These are phyloP conservation scores for Sebastes trivittatus DNA, from an alignment of 2,797 vertebrate species.

Conservation along the genomic window DNA sequence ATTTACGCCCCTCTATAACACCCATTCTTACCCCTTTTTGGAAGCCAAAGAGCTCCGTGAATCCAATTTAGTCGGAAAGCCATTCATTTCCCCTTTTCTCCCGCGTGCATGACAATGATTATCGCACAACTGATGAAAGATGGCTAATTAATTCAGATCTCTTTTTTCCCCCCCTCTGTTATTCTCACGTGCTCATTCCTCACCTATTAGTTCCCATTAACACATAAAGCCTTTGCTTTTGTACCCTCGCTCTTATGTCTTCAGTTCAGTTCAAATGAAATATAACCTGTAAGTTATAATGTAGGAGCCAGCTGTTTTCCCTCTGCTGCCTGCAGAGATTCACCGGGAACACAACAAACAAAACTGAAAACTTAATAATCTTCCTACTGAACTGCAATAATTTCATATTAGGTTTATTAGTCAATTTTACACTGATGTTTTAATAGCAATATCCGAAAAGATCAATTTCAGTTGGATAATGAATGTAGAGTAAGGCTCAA, in stretches of 20 bases:
- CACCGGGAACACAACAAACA: not conserved
- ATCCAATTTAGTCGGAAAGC: slow-evolving; percentile 33
- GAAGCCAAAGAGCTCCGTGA: not conserved
- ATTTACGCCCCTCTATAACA: slow-evolving; percentile 33
- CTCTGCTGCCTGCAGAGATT: not conserved
- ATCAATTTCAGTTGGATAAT: slow-evolving; percentile 4
- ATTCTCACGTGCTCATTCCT: slow-evolving; percentile 11
- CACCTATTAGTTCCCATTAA: slow-evolving; percentile 30
- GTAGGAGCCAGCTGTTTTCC: not conserved
- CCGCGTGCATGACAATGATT: slow-evolving; percentile 10
- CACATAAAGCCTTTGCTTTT: slow-evolving; percentile 15
- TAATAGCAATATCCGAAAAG: not conserved
- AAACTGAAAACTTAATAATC: not conserved
- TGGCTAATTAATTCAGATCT: slow-evolving; percentile 36
- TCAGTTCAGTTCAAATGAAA: slow-evolving; percentile 7
- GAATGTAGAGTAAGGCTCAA: not conserved
- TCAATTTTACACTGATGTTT: slow-evolving; percentile 18
- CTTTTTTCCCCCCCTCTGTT: not conserved
- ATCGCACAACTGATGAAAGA: slow-evolving; percentile 15
- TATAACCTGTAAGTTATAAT: slow-evolving; percentile 13
- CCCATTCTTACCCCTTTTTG: slow-evolving; percentile 23
- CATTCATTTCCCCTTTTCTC: slow-evolving; percentile 27
- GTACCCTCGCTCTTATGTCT: not conserved
- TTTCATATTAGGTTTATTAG: slow-evolving; percentile 9
- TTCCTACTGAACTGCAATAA: slow-evolving; percentile 1